A percentile compares a stretch with the other conserved stretches of the same genome.
These are phyloP conservation scores for Meloidogyne hapla DNA, from an alignment of 1,140 invertebrate genomes.

Conservation along the genomic window DNA sequence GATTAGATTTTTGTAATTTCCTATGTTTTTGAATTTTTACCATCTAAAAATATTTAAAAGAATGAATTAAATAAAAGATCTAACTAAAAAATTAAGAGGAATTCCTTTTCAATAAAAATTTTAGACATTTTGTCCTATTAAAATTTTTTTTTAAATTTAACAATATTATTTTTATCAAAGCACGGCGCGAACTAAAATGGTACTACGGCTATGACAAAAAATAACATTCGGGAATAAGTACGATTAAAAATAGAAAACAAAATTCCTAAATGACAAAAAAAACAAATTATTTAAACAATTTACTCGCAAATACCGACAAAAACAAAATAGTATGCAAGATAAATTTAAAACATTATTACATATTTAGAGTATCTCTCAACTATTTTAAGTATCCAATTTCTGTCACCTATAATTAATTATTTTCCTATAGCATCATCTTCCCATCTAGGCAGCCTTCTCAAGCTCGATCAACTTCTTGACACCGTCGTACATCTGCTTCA, in stretches of 20 bases:
- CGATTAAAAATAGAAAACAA: no score
- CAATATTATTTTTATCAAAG: no score
- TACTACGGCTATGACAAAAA: no score
- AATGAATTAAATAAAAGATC: no score
- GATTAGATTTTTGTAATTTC: background rate
- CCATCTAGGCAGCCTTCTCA: conserved; percentile 70
- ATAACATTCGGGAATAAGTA: no score
- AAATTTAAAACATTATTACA: background rate
- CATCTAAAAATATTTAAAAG: background rate
- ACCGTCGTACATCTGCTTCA: conserved; percentile 83
- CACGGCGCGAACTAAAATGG: no score
- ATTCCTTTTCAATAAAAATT: no score
- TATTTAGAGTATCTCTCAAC: background rate
- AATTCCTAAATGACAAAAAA: no score
- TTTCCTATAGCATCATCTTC: background rate
- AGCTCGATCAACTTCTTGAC: conserved; percentile 84
- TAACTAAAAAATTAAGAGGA: no score
- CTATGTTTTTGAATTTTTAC: background rate
- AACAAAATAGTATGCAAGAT: background rate
- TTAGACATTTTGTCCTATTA: no score
- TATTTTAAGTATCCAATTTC: background rate
- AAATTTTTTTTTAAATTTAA: no score
- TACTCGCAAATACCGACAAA: background rate
- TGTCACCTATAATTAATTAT: background rate
- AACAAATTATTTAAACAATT: background rate